These are phyloP conservation scores for Chymomyza procnemis DNA, from an alignment of 2,888 invertebrate species.

Conservation along the genomic window DNA sequence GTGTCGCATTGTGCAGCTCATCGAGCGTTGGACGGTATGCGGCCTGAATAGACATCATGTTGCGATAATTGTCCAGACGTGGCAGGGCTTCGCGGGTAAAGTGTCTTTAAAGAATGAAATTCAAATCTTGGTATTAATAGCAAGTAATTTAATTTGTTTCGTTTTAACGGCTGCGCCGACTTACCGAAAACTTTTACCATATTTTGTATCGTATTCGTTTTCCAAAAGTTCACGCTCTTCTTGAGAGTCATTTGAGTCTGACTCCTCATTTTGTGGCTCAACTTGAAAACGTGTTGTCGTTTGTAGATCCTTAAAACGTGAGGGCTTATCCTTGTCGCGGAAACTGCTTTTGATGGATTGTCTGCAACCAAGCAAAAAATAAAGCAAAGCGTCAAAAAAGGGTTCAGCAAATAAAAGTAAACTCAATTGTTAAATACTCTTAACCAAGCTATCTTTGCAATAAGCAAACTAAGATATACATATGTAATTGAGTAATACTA, in stretches of 20 bases:
- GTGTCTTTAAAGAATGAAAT: constrained; percentile 80
- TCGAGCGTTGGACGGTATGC: constrained; percentile 92
- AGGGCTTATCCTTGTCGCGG: constrained; percentile 82
- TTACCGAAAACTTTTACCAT: constrained; percentile 88
- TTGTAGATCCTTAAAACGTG: constrained; percentile 81
- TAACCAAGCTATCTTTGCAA: neutral
- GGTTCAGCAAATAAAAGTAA: neutral
- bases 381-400: constrained; percentile 7
- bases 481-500: no score
- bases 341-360: constrained; percentile 82
- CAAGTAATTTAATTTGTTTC: constrained; percentile 39
- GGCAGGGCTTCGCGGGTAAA: constrained; percentile 93
- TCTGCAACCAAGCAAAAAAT: constrained; percentile 44
- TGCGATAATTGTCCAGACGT: constrained; percentile 92
- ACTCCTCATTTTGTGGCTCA: constrained; percentile 75
- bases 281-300: constrained; percentile 83
- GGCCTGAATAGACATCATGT: constrained; percentile 92
- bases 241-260: constrained; percentile 79
- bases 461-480: no score
- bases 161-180: constrained; percentile 18
- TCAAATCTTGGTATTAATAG: neutral
- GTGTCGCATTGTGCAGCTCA: constrained; percentile 90
- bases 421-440: neutral
- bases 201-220: constrained; percentile 83
- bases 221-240: constrained; percentile 79